These are phyloP conservation scores for Anniella stebbinsi DNA, from an alignment of 2,797 vertebrate genomes.

Conservation along the genomic window DNA sequence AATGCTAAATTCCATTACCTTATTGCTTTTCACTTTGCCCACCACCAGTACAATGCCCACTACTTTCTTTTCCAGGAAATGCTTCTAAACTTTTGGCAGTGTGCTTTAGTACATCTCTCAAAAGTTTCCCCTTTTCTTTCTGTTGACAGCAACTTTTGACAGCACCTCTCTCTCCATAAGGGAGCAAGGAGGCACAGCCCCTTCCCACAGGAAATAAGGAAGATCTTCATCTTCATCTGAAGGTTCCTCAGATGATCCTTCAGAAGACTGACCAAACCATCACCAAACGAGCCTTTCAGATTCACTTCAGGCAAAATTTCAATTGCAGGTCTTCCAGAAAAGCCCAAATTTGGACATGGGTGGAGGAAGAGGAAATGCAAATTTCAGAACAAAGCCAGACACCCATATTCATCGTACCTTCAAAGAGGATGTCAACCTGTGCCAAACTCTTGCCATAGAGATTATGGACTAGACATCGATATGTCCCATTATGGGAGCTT, in stretches of 20 bases:
- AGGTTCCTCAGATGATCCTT: neutral
- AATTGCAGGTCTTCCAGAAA: neutral
- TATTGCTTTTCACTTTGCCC: too few relatives aligned
- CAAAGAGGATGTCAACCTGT: constrained; percentile 7
- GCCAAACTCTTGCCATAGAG: neutral
- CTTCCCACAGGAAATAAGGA: neutral
- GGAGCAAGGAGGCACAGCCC: neutral
- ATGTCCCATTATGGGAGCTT: constrained; percentile 14
- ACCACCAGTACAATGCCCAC: too few relatives aligned
- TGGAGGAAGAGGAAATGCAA: too few relatives aligned
- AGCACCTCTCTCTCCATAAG: neutral
- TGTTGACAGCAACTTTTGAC: too few relatives aligned
- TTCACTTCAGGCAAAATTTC: neutral
- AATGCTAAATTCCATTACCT: too few relatives aligned
- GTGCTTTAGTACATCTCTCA: neutral
- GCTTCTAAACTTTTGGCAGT: neutral
- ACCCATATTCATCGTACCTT: constrained; percentile 7
- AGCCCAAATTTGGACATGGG: neutral
- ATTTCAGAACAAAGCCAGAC: neutral
- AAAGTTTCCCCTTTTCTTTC: neutral
- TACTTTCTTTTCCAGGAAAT: neutral
- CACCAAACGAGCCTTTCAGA: too few relatives aligned
- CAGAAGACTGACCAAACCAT: too few relatives aligned
- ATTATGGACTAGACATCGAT: constrained; percentile 6
- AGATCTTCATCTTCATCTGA: neutral